phyloP scores from a whole-genome alignment of 1,140 invertebrate species.

The Drosophila repleta region DNA sequence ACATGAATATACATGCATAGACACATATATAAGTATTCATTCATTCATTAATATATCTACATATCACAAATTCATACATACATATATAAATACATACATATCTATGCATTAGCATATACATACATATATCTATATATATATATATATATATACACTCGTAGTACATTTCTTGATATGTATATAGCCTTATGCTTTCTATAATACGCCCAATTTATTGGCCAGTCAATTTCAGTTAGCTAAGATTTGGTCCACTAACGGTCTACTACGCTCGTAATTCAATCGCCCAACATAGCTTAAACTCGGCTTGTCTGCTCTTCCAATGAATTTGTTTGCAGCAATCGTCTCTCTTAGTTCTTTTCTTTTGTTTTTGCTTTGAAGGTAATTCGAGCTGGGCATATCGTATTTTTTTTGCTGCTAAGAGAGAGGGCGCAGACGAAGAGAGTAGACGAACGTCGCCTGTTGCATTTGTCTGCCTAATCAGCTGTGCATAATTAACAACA shows the following conservation, averaged over 20 bases:
- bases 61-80: neutral
- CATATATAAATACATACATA: neutral
- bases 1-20: neutral
- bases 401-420: conserved; percentile 68
- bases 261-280: conserved; percentile 59
- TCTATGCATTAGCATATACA: too few species aligned
- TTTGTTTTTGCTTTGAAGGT: conserved; percentile 30
- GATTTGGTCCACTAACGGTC: conserved; percentile 59
- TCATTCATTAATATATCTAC: too few species aligned
- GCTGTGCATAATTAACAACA: conserved; percentile 72
- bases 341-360: neutral
- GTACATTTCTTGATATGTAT: too few species aligned
- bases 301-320: conserved; percentile 62
- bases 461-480: conserved; percentile 80
- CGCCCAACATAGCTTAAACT: conserved; percentile 50
- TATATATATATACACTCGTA: neutral
- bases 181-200: conserved; percentile 57
- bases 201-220: conserved; percentile 57
- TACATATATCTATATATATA: neutral
- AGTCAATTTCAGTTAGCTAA: conserved; percentile 36
- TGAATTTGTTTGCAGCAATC: conserved; percentile 64
- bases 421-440: too few species aligned
- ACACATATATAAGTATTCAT: neutral
- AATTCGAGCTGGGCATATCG: conserved; percentile 62
- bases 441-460: conserved; percentile 48